Evolutionary conservation across 2,888 invertebrate species (phyloP), one percentile per base, ranked within the genome.

Genomic region (Euclidia mi): DNA sequence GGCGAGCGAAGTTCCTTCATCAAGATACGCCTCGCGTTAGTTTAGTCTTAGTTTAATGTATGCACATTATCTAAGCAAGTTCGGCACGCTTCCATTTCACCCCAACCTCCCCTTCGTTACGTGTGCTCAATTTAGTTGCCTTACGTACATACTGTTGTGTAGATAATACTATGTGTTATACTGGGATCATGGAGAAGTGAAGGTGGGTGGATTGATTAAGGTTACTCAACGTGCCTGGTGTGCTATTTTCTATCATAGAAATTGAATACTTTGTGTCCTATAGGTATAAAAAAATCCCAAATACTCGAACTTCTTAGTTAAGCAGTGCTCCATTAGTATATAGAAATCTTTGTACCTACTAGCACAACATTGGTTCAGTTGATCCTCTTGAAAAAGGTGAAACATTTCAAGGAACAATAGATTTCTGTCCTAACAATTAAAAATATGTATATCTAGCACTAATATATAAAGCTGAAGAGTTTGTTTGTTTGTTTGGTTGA

Each of bases 61-160:
- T 94, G 93, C 94, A 93, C 91, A 93, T 94, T 94, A 94, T 92
- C 94, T 94, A 93, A 94, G 92, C 91, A 90, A 92, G 87, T 90
- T 90, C 85, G 80, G 81, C 66, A 73, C 79, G 79, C 79, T 75
- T 76, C 73, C 74, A 71, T 76, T 74, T 72, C 70, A 70, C 73
- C 70, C 76, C 71, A 50, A 56, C 76, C 73, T 65, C 73, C 70
- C 55, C 65, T 81, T 76, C 76, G 78, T 82, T 84, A 86, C 84
- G 84, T 88, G 82, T 77, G 82, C 87, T 84, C 86, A 88, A 89
- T 87, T 89, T 87, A 81, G 82, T 82, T 82, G 72, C 56, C 55
- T 67, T 65, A 68, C 61, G 62, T 72, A 72, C 55, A 62, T 77
- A 65, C 61, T 70, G 67, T 49, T 65, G 57, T 65, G 59, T 63